A percentile compares a stretch with the other conserved stretches of the same genome.
Conservation (phyloP, 2,113 vertebrate genomes). For the Paraplagusia blochii region DNA sequence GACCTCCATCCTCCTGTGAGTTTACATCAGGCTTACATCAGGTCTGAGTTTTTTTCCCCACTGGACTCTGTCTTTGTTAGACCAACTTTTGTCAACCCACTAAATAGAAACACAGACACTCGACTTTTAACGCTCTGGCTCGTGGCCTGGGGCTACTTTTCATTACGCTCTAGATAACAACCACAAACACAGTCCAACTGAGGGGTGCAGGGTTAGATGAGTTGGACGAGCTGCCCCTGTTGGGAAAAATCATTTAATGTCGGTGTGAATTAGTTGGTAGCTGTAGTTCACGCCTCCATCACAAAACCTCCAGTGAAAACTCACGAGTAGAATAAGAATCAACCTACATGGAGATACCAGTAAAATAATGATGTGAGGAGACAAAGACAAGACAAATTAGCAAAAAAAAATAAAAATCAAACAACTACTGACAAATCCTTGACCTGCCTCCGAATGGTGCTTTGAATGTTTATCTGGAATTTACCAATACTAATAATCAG, state of each 20-base stretch:
- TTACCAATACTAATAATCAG: too few relatives aligned
- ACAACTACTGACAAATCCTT: too few relatives aligned
- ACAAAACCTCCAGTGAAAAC: not conserved
- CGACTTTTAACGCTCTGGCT: slow-evolving; percentile 13
- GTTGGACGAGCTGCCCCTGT: slow-evolving; percentile 34
- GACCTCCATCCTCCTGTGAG: too few relatives aligned
- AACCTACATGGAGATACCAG: too few relatives aligned
- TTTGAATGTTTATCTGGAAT: too few relatives aligned
- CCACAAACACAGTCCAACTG: slow-evolving; percentile 41
- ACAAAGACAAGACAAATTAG: too few relatives aligned
- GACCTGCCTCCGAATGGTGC: too few relatives aligned
- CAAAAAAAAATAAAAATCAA: too few relatives aligned
- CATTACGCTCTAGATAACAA: slow-evolving; percentile 73
- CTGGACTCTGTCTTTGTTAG: not conserved
- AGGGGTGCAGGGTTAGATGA: slow-evolving; percentile 50
- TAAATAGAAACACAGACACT: slow-evolving; percentile 2
- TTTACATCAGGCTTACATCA: too few relatives aligned
- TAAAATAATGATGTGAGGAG: too few relatives aligned
- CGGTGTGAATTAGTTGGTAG: slow-evolving; percentile 18
- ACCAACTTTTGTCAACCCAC: not conserved
- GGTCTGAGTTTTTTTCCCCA: too few relatives aligned
- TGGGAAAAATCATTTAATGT: slow-evolving; percentile 47
- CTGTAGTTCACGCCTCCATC: not conserved
- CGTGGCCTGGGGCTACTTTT: slow-evolving; percentile 62
- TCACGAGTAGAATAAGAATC: too few relatives aligned